Conservation (phyloP, 1,140 invertebrate genomes). For the Heliconius eleuchia region DNA sequence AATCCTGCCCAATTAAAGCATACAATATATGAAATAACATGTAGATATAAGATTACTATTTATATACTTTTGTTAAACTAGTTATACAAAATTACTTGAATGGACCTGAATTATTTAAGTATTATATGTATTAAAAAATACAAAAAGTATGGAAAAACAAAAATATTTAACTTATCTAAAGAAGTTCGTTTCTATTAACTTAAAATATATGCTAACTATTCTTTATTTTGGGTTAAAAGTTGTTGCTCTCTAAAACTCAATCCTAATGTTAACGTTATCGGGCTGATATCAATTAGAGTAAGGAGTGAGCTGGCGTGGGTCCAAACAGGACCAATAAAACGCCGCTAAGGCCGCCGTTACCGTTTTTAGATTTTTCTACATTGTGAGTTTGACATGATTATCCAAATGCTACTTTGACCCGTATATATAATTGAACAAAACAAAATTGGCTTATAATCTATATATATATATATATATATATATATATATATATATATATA, state of each 20-base stretch:
- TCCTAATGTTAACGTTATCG: constrained; percentile 52
- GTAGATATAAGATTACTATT: background rate
- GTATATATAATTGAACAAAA: background rate
- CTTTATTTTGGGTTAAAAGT: background rate
- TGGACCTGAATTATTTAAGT: too few relatives aligned
- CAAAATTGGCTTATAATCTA: background rate
- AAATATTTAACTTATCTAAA: too few relatives aligned
- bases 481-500: too few relatives aligned
- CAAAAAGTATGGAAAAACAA: too few relatives aligned
- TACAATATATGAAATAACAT: background rate
- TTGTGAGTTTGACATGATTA: constrained; percentile 22
- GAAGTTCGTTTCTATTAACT: background rate
- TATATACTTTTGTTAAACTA: background rate
- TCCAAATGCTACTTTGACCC: constrained; percentile 9
- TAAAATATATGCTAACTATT: background rate
- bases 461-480: too few relatives aligned
- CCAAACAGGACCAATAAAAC: constrained; percentile 72
- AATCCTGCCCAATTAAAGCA: too few relatives aligned
- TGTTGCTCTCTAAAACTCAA: constrained; percentile 5
- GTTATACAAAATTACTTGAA: too few relatives aligned
- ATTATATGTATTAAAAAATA: too few relatives aligned
- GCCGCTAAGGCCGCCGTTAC: constrained; percentile 67
- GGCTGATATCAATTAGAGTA: constrained; percentile 74
- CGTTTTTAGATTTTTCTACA: constrained; percentile 67
- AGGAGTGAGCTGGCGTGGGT: constrained; percentile 59